Evolutionary conservation across 2,888 invertebrate species (phyloP), one percentile per base, ranked within the genome.

Genomic region (Tholera decimalis): DNA sequence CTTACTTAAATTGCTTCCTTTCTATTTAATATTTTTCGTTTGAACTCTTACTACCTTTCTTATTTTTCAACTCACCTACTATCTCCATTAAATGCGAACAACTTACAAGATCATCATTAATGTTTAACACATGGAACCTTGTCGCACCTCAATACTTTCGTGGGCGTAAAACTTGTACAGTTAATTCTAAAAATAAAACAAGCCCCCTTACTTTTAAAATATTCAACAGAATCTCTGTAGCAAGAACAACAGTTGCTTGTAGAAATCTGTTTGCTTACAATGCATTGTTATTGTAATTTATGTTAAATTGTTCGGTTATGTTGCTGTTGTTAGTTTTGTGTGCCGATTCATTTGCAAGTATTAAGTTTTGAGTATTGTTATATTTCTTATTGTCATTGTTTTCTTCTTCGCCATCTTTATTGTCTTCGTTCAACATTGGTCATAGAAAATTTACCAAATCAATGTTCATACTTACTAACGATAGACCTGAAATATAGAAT

Each of bases 211-310:
- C 47, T 66, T 75, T 61, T 56, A 49, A 73, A 56, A 68, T 71
- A 82, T 78, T 78, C 68, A 63, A 80, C 73, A 68, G 73, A 71
- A 80, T 83, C 73, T 59, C 56, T 57, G 70, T 55, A 66, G 77
- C 72, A 71, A 65, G 73, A 62, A 76, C 77, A 79, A 76, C 65
- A 67, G 71, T 73, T 77, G 82, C 76, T 80, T 77, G 67, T 79
- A 79, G 76, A 78, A 79, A 80, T 72, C 58, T 69, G 70, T 68
- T 76, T 67, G 65, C 63, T 62, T 59, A 74, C 78, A 77, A 72
- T 79, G 72, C 76, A 84, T 89, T 90, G 85, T 85, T 86, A 90
- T 91, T 90, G 66, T 87, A 91, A 91, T 91, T 88, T 91, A 91
- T 91, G 90, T 79, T 86, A 91, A 91, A 82, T 70, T 79, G 68